Conservation (phyloP, 2,888 invertebrate species). For the Trilocha varians region DNA sequence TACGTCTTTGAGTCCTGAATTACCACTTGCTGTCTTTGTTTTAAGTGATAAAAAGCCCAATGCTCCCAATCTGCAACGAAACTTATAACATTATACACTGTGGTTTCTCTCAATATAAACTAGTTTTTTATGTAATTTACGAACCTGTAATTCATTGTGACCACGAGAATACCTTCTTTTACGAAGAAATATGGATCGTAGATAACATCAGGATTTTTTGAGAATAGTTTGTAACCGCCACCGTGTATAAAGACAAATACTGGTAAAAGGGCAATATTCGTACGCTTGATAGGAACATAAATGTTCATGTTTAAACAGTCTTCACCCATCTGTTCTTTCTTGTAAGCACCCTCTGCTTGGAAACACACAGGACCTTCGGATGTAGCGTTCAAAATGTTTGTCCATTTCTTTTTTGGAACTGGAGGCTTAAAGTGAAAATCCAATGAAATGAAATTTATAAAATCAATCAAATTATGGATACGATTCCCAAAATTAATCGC, state of each 20-base stretch:
- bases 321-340: slow-evolving; percentile 20
- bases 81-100: no score
- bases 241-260: neutral
- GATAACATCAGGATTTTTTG: slow-evolving; percentile 17
- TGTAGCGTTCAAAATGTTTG: neutral
- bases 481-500: no score
- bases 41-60: slow-evolving; percentile 35
- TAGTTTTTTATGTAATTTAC: neutral
- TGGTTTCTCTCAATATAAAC: neutral
- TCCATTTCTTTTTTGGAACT: neutral
- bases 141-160: slow-evolving; percentile 7
- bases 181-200: slow-evolving; percentile 33
- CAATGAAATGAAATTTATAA: no score
- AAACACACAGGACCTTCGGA: neutral
- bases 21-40: slow-evolving; percentile 27
- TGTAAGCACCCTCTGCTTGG: slow-evolving; percentile 14
- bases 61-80: slow-evolving; percentile 34
- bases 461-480: neutral
- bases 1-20: slow-evolving; percentile 36
- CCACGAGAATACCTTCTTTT: slow-evolving; percentile 29
- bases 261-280: neutral
- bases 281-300: neutral
- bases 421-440: neutral
- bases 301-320: slow-evolving; percentile 26
- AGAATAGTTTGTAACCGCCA: slow-evolving; percentile 12